Percentiles rank a stretch among this genome's conserved stretches.
These are phyloP conservation scores for Platalea minor DNA, from an alignment of 2,797 vertebrate genomes.

Conservation along the genomic window DNA sequence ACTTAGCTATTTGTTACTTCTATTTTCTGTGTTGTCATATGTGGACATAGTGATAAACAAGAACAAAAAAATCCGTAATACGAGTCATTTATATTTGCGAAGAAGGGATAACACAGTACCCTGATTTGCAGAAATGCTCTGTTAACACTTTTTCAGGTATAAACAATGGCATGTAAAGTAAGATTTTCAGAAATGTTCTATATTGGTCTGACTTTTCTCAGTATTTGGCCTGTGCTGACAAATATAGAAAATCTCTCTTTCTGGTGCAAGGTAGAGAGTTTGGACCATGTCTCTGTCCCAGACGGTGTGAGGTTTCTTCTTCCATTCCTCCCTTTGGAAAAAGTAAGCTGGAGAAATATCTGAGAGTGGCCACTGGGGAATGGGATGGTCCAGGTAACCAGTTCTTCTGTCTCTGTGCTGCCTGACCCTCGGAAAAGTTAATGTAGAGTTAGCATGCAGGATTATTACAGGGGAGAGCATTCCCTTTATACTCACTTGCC, in stretches of 20 bases:
- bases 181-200: neutral
- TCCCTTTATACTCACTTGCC: neutral
- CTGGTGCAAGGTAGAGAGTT: neutral
- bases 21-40: neutral
- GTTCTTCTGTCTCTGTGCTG: neutral
- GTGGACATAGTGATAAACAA: neutral
- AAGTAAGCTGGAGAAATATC: neutral
- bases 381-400: neutral
- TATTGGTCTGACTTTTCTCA: neutral
- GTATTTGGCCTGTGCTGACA: neutral
- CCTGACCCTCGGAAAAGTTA: neutral
- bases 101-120: neutral
- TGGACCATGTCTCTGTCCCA: accelerated
- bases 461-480: neutral
- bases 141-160: neutral
- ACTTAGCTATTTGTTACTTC: neutral
- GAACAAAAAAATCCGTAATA: neutral
- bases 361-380: neutral
- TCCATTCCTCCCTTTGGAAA: neutral
- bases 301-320: neutral
- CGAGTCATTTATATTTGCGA: neutral
- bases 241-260: neutral
- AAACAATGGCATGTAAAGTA: neutral
- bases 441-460: accelerated
- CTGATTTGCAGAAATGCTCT: neutral